Base-by-base conservation (phyloP, 2,888 invertebrate genomes). In the Conistra vaccinii region DNA sequence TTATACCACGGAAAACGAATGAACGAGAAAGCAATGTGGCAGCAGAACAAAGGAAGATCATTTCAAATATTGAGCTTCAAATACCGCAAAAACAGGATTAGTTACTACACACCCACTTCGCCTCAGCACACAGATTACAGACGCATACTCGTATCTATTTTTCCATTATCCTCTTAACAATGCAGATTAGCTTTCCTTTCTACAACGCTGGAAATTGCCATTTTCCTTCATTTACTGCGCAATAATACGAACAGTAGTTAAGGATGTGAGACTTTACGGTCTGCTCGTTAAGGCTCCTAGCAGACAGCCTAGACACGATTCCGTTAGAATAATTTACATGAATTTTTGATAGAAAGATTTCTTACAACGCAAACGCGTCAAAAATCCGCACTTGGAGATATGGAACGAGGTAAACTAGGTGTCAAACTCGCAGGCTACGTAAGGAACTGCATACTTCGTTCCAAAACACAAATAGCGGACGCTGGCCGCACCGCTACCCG, bases 171-270 rank as follows among this genome's bases (percentile, higher is more conserved):
- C 4, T 26, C 39, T 42, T 32, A 63, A 63, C 58, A 70, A 57
- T 57, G 3, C 14, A 70, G 6, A 26, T 60, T 35, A 82, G 6
- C n/a, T 58, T 77, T 48, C 75, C 39, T 65, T 45, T 60, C 20
- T 29, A 45, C 0, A 10, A 14, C 1, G 14, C 39, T 69, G 29
- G 45, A 62, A 79, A 69, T 58, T 48, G 23, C 14, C 1, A 62
- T 75, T 75, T 75, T 62, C 48, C 57, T 72, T 51, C 12, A 42
- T 60, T 62, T 69, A 23, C 62, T 23, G 68, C 3, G 65, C 60
- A 72, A 72, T 67, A 57, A 32, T 57, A 57, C 48, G 32, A 71
- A 35, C n/a, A 57, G 70, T 65, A 75, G 58, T 69, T 66, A 81
- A 67, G 66, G 32, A 72, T 57, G 69, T 29, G 29, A 45, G 51